Evolutionary conservation across 2,888 invertebrate species (phyloP).

Genomic region (Uropetala carovei): DNA sequence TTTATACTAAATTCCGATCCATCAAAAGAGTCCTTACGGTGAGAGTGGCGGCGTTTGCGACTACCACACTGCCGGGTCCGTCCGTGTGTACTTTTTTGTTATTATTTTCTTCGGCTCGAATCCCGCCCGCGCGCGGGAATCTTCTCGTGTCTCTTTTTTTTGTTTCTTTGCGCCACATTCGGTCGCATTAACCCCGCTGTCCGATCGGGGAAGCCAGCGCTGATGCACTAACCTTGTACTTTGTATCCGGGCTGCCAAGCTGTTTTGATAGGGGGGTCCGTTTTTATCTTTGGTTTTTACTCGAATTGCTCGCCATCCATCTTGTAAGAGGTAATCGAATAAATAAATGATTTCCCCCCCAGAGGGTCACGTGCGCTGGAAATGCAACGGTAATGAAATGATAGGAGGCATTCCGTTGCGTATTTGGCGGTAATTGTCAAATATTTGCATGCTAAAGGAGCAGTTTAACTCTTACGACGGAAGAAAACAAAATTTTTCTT

Average conservation of each 20-base stretch:
- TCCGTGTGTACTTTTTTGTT: not conserved
- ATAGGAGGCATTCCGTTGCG: not conserved
- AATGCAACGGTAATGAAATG: not conserved
- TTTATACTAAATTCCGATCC: not conserved
- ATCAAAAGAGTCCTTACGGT: not conserved
- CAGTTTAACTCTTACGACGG: too few species aligned
- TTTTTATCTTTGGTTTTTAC: not conserved
- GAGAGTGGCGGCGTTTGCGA: not conserved
- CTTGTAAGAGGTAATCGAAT: not conserved
- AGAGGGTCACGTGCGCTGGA: not conserved
- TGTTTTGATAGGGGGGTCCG: not conserved
- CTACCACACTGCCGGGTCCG: not conserved
- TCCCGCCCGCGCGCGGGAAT: not conserved
- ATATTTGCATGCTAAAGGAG: too few species aligned
- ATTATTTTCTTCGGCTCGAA: not conserved
- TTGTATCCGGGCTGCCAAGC: not conserved
- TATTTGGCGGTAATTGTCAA: too few species aligned
- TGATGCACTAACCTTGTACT: not conserved
- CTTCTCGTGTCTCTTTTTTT: not conserved
- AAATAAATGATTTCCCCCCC: not conserved
- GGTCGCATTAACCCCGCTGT: not conserved
- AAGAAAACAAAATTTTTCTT: too few species aligned
- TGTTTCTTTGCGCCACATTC: not conserved
- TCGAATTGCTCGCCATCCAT: not conserved
- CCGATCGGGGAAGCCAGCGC: not conserved